Evolutionary conservation across 2,888 invertebrate species (phyloP).

Genomic region (Temnothorax rugatulus): DNA sequence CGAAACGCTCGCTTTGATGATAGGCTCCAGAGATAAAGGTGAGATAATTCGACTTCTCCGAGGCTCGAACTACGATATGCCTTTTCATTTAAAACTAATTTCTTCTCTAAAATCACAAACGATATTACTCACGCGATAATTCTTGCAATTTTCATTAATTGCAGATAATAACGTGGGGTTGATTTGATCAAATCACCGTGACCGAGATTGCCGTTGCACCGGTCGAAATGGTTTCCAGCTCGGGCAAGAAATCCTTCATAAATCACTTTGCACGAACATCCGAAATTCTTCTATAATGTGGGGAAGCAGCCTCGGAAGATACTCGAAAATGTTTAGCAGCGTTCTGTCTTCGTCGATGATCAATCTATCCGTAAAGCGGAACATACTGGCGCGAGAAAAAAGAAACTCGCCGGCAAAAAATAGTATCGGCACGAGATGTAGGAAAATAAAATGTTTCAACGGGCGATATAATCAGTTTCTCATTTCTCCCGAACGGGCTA

Average conservation of each 20-base stretch:
- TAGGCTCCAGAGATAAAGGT: not conserved
- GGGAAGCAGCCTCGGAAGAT: slow-evolving; percentile 60
- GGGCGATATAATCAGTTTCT: not conserved
- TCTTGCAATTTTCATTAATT: slow-evolving; percentile 62
- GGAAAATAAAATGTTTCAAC: slow-evolving; percentile 20
- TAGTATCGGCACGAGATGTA: slow-evolving; percentile 20
- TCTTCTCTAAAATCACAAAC: slow-evolving; percentile 22
- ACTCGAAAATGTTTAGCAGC: slow-evolving; percentile 43
- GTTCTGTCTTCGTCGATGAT: slow-evolving; percentile 41
- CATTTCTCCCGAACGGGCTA: not conserved
- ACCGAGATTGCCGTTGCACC: slow-evolving; percentile 60
- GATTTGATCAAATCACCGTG: slow-evolving; percentile 74
- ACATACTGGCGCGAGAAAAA: slow-evolving; percentile 32
- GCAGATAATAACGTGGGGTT: slow-evolving; percentile 60
- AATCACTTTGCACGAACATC: slow-evolving; percentile 72
- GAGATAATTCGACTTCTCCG: slow-evolving; percentile 6
- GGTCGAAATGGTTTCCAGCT: slow-evolving; percentile 66
- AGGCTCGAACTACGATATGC: slow-evolving; percentile 9
- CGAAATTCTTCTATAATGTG: slow-evolving; percentile 72
- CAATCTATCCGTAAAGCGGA: slow-evolving; percentile 39
- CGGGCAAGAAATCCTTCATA: slow-evolving; percentile 69
- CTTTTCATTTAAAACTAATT: slow-evolving; percentile 36
- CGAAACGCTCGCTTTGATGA: not conserved
- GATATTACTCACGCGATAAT: slow-evolving; percentile 56
- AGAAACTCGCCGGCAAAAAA: slow-evolving; percentile 16